A percentile compares a stretch with the other conserved stretches of the same genome.
Conservation (phyloP, 1,140 invertebrate species). For the Leptopilina clavipes region DNA sequence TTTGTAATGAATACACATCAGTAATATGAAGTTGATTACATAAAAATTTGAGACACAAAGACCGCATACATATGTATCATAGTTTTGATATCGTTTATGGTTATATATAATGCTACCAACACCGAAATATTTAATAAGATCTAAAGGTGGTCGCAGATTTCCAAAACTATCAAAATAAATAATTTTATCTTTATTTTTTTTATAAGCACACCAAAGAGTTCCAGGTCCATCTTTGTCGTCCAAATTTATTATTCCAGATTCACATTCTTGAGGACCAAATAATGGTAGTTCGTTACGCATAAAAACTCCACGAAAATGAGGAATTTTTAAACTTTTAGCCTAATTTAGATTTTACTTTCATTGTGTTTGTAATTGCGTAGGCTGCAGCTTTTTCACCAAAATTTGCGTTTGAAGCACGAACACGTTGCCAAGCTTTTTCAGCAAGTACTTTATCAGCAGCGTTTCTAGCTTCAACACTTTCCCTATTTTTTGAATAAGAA, state of each 20-base stretch:
- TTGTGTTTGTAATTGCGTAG: neutral
- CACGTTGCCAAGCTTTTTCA: slow-evolving; percentile 15
- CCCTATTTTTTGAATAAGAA: too few species aligned
- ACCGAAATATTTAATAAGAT: slow-evolving; percentile 41
- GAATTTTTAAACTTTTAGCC: neutral
- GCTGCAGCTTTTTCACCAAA: slow-evolving; percentile 5
- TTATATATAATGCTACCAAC: slow-evolving; percentile 7
- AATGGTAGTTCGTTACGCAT: too few species aligned
- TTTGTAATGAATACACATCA: too few species aligned
- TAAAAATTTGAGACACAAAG: slow-evolving; percentile 35
- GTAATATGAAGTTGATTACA: slow-evolving; percentile 41
- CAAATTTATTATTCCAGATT: neutral
- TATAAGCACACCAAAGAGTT: slow-evolving; percentile 59
- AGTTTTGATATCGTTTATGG: too few species aligned
- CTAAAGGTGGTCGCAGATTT: slow-evolving; percentile 18
- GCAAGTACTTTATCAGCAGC: slow-evolving; percentile 28
- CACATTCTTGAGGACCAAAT: too few species aligned
- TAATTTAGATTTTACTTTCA: slow-evolving; percentile 9
- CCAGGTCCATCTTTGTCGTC: slow-evolving; percentile 43
- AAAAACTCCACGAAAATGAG: too few species aligned
- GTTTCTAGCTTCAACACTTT: too few species aligned
- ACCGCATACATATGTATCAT: too few species aligned
- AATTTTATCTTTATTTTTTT: slow-evolving; percentile 50
- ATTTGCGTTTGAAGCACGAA: neutral
- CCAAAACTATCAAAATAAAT: slow-evolving; percentile 48